Evolutionary conservation across 2,797 vertebrate species (phyloP), one percentile per base, ranked within the genome.

Genomic region (Pelochelys cantorii): DNA sequence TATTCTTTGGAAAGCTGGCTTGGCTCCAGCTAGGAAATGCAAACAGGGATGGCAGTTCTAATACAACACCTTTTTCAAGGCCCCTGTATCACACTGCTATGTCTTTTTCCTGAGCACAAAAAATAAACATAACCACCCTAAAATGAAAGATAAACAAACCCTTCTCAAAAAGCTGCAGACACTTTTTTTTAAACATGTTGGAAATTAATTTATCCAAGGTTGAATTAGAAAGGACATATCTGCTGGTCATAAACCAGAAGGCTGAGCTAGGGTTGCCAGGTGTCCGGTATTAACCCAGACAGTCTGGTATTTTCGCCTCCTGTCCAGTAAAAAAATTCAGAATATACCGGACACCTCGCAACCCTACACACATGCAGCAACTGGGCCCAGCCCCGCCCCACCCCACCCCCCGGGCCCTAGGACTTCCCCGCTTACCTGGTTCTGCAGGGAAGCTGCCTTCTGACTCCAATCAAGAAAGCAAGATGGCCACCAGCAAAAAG

Each of bases 231-330:
- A 86, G 91, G 90, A 93, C 90, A 93, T 95, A 89, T 96, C 93
- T 95, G 90, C 92, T 96, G 95, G 96, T 94, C 95, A 93, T 92
- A 87, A 94, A 92, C 88, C 84, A 96, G 90, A 92, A 94, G 92
- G 25, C 86, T 92, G 74, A 90, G 86, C 42, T 48, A 48, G 42
- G 42, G 42, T 48, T 48, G 7, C 42, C 42, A 48, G 42, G 7
- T 48, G 42, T 48, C 42, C 2, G 8, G 42, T 48, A 48, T 48
- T 48, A 8, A 48, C 42, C 42, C 42, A 5, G 42, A 42, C 42
- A 42, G 42, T 42, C 42, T 42, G 42, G 42, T 48, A 48, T 48
- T 48, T 48, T 48, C 8, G 42, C 42, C 42, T 48, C 42, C 42
- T 48, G 42, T 48, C 4, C 42, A 48, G 42, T 48, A 48, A 48